Percentiles rank a stretch among this genome's conserved stretches.
These are phyloP conservation scores for Drosophila sucinea DNA, from an alignment of 1,140 invertebrate species.

Conservation along the genomic window DNA sequence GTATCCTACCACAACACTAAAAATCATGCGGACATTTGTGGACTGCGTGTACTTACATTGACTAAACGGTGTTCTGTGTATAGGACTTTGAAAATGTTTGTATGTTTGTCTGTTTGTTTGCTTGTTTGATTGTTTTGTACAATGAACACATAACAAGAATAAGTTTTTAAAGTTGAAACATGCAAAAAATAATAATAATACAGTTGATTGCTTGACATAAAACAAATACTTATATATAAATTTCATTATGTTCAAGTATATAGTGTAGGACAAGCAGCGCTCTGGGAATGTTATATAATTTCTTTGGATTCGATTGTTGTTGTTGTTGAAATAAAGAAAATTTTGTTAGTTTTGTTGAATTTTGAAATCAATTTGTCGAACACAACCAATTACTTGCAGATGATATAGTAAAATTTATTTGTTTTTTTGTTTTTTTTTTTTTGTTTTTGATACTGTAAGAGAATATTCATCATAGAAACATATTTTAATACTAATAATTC, in stretches of 20 bases:
- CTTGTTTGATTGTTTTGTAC: slow-evolving; percentile 21
- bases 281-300: slow-evolving; percentile 70
- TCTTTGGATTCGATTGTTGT: slow-evolving; percentile 52
- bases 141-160: slow-evolving; percentile 9
- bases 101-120: slow-evolving; percentile 40
- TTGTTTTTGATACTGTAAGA: slow-evolving; percentile 62
- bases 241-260: slow-evolving; percentile 7
- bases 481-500: slow-evolving; percentile 54
- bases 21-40: background rate
- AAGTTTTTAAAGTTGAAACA: slow-evolving; percentile 20
- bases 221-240: background rate
- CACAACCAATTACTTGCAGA: slow-evolving; percentile 74
- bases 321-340: background rate
- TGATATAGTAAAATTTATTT: slow-evolving; percentile 35
- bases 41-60: slow-evolving; percentile 8
- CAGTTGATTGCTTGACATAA: slow-evolving; percentile 9
- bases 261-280: slow-evolving; percentile 55
- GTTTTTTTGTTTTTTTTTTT: too few relatives aligned
- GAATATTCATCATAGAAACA: slow-evolving; percentile 46
- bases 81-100: slow-evolving; percentile 41
- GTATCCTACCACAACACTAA: slow-evolving; percentile 40
- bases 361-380: slow-evolving; percentile 57
- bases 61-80: slow-evolving; percentile 11
- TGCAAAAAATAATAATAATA: slow-evolving; percentile 15
- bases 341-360: slow-evolving; percentile 39